A percentile compares a stretch with the other conserved stretches of the same genome.
These are phyloP conservation scores for Endomychus coccineus DNA, from an alignment of 2,888 invertebrate species.

Conservation along the genomic window DNA sequence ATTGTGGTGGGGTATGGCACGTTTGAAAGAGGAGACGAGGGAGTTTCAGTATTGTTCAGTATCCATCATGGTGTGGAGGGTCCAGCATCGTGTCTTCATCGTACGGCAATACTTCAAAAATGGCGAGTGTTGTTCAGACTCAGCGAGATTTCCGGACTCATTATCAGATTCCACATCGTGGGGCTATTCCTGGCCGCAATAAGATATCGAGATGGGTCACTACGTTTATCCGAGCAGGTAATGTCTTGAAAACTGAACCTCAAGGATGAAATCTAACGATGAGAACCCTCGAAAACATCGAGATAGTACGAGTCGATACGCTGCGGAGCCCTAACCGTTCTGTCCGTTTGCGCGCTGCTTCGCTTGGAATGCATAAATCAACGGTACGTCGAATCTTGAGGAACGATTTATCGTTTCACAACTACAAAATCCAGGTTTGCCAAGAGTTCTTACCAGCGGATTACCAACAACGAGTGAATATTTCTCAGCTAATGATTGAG, in stretches of 20 bases:
- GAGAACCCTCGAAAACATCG: slow-evolving; percentile 12
- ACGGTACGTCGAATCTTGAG: not conserved
- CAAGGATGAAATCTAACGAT: slow-evolving; percentile 6
- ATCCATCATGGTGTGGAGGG: too few species aligned
- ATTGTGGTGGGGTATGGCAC: too few species aligned
- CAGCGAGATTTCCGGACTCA: slow-evolving; percentile 12
- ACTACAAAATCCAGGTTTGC: not conserved
- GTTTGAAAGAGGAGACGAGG: too few species aligned
- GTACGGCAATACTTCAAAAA: too few species aligned
- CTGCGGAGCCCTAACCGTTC: slow-evolving; percentile 9
- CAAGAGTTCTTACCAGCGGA: not conserved
- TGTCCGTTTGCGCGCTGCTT: not conserved
- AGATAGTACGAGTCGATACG: slow-evolving; percentile 7
- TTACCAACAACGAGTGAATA: not conserved
- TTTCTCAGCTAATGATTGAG: not conserved
- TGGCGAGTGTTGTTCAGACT: slow-evolving; percentile 10
- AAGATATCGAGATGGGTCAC: slow-evolving; percentile 16
- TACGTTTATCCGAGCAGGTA: slow-evolving; percentile 7
- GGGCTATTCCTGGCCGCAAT: slow-evolving; percentile 11
- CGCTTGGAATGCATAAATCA: not conserved
- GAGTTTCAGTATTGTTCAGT: too few species aligned
- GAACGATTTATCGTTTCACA: not conserved
- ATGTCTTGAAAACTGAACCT: slow-evolving; percentile 9
- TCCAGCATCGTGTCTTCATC: too few species aligned
- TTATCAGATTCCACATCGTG: slow-evolving; percentile 14